Evolutionary conservation across 1,140 invertebrate species (phyloP).

Genomic region (Drosophila chauvacae): DNA sequence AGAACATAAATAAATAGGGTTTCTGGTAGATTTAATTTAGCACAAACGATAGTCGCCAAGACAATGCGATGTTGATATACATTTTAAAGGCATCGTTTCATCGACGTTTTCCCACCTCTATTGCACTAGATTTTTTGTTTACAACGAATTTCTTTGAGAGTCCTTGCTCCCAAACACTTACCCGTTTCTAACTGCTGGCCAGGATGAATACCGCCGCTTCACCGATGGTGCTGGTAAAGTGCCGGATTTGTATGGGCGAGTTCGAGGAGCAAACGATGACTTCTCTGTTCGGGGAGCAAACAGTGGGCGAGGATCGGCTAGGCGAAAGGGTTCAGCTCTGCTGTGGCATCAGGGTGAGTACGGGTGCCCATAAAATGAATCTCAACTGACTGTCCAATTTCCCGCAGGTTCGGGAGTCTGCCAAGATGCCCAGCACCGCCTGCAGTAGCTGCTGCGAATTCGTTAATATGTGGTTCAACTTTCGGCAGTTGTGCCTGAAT

Average conservation of each 20-base stretch:
- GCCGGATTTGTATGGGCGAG: constrained; percentile 69
- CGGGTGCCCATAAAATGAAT: not conserved
- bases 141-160: not conserved
- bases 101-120: not conserved
- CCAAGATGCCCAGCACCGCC: constrained; percentile 48
- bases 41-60: not conserved
- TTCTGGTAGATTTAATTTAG: too few relatives aligned
- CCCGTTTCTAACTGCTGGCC: not conserved
- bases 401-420: constrained; percentile 45
- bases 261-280: constrained; percentile 48
- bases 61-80: not conserved
- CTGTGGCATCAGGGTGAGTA: constrained; percentile 60
- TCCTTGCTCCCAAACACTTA: too few relatives aligned
- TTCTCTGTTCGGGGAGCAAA: constrained; percentile 42
- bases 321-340: constrained; percentile 60
- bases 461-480: constrained; percentile 66
- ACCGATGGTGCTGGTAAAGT: constrained; percentile 43
- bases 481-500: constrained; percentile 74
- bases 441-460: constrained; percentile 65
- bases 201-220: constrained; percentile 19
- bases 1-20: too few relatives aligned
- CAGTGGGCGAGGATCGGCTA: constrained; percentile 11
- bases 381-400: not conserved
- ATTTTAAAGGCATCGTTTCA: not conserved
- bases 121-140: constrained; percentile 14